Evolutionary conservation across 2,797 vertebrate genomes (phyloP), one percentile per base, ranked within the genome.

Genomic region (Acestrorhynchus altus): DNA sequence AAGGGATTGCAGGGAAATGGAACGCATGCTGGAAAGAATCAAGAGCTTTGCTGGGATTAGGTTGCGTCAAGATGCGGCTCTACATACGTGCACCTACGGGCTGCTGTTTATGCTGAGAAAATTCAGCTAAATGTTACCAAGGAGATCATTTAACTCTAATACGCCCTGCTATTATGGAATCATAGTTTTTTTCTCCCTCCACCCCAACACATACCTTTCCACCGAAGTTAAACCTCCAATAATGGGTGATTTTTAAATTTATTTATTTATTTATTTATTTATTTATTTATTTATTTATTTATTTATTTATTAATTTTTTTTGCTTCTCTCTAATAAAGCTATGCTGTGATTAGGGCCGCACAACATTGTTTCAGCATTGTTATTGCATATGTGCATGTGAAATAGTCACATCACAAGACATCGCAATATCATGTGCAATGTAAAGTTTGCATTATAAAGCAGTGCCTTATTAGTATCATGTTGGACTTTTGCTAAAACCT

Each of bases 1-100:
- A 80, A 78, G 84, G 83, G 81, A 81, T 85, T 78, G 81, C 12
- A 65, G 60, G 66, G 42, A 74, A 78, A 72, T 66, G 68, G 72
- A 70, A 56, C 68, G 72, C 8, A 47, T 5, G 57, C 54, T n/a
- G 70, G 47, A 84, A 83, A 87, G 85, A 56, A 84, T 84, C 76
- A 85, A 81, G 83, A 63, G 79, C 76, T 65, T 69, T 67, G 26
- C 9, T 35, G 24, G 71, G 52, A 76, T 65, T 68, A 77, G 40
- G 16, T 40, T 39, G 59, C 67, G 51, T 65, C 65, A 57, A 66
- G 49, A 80, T 76, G 57, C 44, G 24, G 35, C 64, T 61, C 51
- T 65, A 73, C 28, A 51, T 65, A 71, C 42, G 8, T 71, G 71
- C 72, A 47, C 44, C 69, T 80, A 70, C 59, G 13, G 13, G 9